A percentile compares a stretch with the other conserved stretches of the same genome.
phyloP scores from a whole-genome alignment of 2,113 vertebrate species.

The Orientallactaga bullata region DNA sequence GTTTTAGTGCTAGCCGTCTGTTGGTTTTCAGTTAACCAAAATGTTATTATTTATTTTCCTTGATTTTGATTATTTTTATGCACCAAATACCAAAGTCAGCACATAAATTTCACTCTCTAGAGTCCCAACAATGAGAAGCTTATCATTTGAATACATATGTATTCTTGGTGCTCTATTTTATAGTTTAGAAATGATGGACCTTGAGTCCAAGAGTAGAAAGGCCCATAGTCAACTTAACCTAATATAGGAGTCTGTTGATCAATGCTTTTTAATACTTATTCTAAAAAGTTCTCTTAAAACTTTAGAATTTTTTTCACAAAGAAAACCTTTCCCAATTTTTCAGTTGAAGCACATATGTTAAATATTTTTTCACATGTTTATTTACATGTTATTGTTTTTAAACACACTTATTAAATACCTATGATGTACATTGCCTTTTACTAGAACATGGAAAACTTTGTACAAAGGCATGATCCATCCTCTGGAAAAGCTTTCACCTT shows the following conservation, averaged over 20 bases:
- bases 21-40: slow-evolving; percentile 33
- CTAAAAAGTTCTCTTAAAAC: background rate
- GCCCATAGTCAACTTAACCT: background rate
- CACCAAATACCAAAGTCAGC: slow-evolving; percentile 8
- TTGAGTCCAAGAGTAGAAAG: background rate
- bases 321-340: background rate
- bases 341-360: background rate
- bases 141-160: background rate
- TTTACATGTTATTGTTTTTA: background rate
- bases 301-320: background rate
- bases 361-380: background rate
- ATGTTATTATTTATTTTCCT: slow-evolving; percentile 26
- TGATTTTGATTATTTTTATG: background rate
- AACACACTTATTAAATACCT: background rate
- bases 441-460: slow-evolving; percentile 10
- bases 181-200: background rate
- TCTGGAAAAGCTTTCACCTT: background rate
- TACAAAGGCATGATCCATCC: background rate
- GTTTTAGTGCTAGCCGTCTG: background rate
- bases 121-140: slow-evolving; percentile 11
- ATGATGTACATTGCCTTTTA: background rate
- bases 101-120: slow-evolving; percentile 22
- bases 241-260: background rate
- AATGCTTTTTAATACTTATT: background rate
- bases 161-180: background rate